These are phyloP conservation scores for Gnathonemus longibarbis DNA, from an alignment of 2,113 vertebrate species.

Conservation along the genomic window DNA sequence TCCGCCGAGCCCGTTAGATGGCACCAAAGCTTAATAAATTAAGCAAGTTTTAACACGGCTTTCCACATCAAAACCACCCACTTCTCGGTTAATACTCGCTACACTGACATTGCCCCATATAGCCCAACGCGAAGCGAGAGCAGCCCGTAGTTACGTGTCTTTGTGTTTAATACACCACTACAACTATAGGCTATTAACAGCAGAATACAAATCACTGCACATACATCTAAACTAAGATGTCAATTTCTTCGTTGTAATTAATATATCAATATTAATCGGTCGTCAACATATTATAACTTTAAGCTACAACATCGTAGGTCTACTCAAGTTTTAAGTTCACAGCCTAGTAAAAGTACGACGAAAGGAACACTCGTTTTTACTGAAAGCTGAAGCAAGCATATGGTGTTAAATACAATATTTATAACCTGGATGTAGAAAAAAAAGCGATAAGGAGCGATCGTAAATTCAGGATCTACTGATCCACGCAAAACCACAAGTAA, in stretches of 20 bases:
- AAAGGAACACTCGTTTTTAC: not conserved
- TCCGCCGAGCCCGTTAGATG: constrained; percentile 24
- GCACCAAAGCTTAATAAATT: constrained; percentile 25
- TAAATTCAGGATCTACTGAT: not conserved
- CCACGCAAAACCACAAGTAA: not conserved
- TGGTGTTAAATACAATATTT: not conserved
- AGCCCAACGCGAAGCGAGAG: not conserved
- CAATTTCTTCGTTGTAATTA: not conserved
- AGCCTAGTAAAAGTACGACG: not conserved
- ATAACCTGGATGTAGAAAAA: not conserved
- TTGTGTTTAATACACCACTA: not conserved
- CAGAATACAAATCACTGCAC: not conserved
- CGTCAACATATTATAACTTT: not conserved
- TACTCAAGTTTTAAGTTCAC: not conserved
- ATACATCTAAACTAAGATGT: not conserved
- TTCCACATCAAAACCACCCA: not conserved
- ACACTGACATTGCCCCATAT: not conserved
- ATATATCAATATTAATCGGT: not conserved
- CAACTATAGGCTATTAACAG: not conserved
- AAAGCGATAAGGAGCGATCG: not conserved
- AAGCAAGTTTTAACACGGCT: not conserved
- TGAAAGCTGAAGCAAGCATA: not conserved
- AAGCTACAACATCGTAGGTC: not conserved
- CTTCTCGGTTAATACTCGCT: not conserved
- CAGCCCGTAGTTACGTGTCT: not conserved